Base-by-base conservation (phyloP, 2,888 invertebrate genomes). In the Lomographa bimaculata region DNA sequence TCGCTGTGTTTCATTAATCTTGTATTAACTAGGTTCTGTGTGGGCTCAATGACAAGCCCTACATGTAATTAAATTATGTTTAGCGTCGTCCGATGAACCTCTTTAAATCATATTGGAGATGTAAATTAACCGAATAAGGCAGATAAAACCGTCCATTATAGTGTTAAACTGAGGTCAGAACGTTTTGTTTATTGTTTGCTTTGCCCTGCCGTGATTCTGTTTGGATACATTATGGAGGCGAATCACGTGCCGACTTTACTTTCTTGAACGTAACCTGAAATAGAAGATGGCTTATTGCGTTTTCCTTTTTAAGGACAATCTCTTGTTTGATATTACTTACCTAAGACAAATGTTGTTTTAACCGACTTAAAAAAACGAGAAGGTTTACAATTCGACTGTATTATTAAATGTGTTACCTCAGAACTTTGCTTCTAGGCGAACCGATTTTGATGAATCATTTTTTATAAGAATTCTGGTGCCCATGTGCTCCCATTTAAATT, bases 11-110 rank as follows among this genome's bases (percentile, higher is more conserved):
- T 70, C 77, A 86, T 86, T 82, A 81, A 81, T 84, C 78, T 79
- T 81, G 65, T 72, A 73, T 73, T 77, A 79, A 80, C 75, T 71
- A 72, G 76, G 68, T 60, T 71, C 68, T 79, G 84, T 82, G 86
- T 85, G 85, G 83, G 85, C 77, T 63, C 64, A 66, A 61, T 59
- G 79, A 82, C 80, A 81, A 72, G 75, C 64, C 63, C 56, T 74
- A 71, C 69, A 64, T 70, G 76, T 81, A 82, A 86, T 87, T 85
- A 83, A 84, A 85, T 85, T 78, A 79, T 68, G 69, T 75, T 75
- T 70, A 71, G 71, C 69, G 70, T 71, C 65, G 68, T 61, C 58
- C 63, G 64, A 64, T 61, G 70, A 65, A 68, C 71, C 74, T 71
- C 71, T 76, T 79, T 82, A 78, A 79, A 82, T 83, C 77, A 82